Percentiles rank a stretch among this genome's conserved stretches.
These are phyloP conservation scores for Xestobium rufovillosum DNA, from an alignment of 2,888 invertebrate genomes.

Conservation along the genomic window DNA sequence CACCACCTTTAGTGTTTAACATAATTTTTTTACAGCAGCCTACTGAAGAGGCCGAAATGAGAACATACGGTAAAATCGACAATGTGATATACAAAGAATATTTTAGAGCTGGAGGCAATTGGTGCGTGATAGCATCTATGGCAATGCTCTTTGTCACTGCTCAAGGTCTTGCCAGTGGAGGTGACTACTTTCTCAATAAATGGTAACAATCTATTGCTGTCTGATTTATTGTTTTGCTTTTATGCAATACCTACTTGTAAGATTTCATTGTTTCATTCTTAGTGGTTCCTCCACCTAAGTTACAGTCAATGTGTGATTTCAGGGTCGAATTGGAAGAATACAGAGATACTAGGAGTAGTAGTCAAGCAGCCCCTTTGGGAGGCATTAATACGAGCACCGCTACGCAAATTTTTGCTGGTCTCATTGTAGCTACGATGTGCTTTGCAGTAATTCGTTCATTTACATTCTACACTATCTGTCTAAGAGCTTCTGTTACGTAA, in stretches of 20 bases:
- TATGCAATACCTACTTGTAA: too few relatives aligned
- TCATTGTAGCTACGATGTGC: constrained; percentile 41
- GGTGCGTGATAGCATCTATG: constrained; percentile 45
- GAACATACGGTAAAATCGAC: constrained; percentile 48
- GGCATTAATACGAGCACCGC: constrained; percentile 27
- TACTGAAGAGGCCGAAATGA: constrained; percentile 44
- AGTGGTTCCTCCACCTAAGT: too few relatives aligned
- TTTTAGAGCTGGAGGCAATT: constrained; percentile 51
- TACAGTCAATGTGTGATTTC: too few relatives aligned
- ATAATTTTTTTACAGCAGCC: constrained; percentile 35
- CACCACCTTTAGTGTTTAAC: too few relatives aligned
- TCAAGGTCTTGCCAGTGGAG: constrained; percentile 41
- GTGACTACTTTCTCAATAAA: constrained; percentile 37
- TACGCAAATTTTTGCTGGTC: constrained; percentile 40
- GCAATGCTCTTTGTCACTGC: constrained; percentile 47
- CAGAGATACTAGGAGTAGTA: constrained; percentile 18
- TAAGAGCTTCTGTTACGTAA: constrained; percentile 49
- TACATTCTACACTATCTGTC: constrained; percentile 55
- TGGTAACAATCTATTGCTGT: constrained; percentile 28
- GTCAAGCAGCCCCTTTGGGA: constrained; percentile 20
- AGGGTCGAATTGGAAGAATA: constrained; percentile 32
- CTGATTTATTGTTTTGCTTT: too few relatives aligned
- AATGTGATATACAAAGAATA: constrained; percentile 48
- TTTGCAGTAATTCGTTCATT: constrained; percentile 43
- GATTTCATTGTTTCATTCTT: too few relatives aligned